Evolutionary conservation across 1,140 invertebrate genomes (phyloP).

Genomic region (Drosophila hydei): DNA sequence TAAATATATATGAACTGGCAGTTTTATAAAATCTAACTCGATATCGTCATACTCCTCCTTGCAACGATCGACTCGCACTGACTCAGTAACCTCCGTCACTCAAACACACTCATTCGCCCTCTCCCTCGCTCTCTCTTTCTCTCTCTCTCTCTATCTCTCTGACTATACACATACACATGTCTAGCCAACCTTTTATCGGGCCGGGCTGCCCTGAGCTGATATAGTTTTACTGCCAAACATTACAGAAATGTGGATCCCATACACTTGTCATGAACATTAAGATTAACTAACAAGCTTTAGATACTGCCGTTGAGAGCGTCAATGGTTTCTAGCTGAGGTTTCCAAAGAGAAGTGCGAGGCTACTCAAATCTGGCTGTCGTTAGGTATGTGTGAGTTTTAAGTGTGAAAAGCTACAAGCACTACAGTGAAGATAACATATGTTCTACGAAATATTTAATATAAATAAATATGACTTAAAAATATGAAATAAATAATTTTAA

Average conservation of each 20-base stretch:
- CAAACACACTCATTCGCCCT: not conserved
- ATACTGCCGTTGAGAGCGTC: not conserved
- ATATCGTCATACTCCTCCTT: slow-evolving; percentile 13
- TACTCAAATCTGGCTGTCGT: not conserved
- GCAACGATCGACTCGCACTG: slow-evolving; percentile 5
- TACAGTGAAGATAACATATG: not conserved
- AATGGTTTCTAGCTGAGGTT: slow-evolving; percentile 22
- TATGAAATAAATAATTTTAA: not conserved
- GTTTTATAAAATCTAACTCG: slow-evolving; percentile 27
- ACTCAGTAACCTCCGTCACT: not conserved
- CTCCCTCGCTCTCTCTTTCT: not conserved
- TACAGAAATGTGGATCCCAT: slow-evolving; percentile 31
- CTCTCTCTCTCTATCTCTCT: no score
- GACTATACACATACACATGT: not conserved
- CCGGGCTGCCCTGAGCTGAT: slow-evolving; percentile 10
- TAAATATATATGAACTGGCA: slow-evolving; percentile 6
- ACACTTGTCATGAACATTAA: slow-evolving; percentile 16
- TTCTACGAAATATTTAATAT: no score
- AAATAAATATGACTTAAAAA: no score
- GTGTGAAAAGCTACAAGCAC: not conserved
- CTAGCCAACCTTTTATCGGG: slow-evolving; percentile 23
- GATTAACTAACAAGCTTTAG: slow-evolving; percentile 21
- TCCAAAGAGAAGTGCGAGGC: not conserved
- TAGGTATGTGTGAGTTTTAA: not conserved
- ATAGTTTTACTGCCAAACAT: slow-evolving; percentile 25